These are phyloP conservation scores for Podarcis cretensis DNA, from an alignment of 2,113 vertebrate genomes.

Conservation along the genomic window DNA sequence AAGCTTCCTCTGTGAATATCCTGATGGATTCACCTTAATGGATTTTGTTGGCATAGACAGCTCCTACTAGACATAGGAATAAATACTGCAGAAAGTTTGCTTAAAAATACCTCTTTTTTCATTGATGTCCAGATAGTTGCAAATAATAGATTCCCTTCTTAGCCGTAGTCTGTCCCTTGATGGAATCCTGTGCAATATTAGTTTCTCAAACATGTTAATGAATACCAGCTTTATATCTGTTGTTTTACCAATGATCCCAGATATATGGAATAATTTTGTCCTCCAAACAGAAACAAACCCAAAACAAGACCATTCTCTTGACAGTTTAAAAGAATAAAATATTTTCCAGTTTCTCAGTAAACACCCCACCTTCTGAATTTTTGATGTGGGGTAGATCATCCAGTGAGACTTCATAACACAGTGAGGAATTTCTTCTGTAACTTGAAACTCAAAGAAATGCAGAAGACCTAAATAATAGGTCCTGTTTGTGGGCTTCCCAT, in stretches of 20 bases:
- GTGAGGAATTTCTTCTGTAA: not conserved
- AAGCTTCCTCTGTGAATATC: not conserved
- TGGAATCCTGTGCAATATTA: not conserved
- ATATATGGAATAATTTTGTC: not conserved
- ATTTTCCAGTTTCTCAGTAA: not conserved
- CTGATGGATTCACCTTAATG: not conserved
- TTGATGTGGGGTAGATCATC: not conserved
- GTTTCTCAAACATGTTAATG: not conserved
- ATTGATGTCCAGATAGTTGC: not conserved
- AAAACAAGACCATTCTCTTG: not conserved
- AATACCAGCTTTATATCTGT: too few relatives aligned
- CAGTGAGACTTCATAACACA: not conserved
- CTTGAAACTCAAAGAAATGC: not conserved
- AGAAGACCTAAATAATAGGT: not conserved
- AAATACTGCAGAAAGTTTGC: not conserved
- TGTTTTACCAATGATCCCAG: too few relatives aligned
- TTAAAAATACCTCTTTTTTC: not conserved
- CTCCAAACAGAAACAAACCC: not conserved
- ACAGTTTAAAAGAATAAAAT: not conserved
- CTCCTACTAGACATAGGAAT: not conserved
- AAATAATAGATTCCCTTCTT: not conserved
- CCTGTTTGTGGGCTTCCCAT: too few relatives aligned
- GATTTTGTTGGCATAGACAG: not conserved
- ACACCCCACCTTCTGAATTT: not conserved
- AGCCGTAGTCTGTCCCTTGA: not conserved